These are phyloP conservation scores for Beris morrisii DNA, from an alignment of 2,888 invertebrate genomes.

Conservation along the genomic window DNA sequence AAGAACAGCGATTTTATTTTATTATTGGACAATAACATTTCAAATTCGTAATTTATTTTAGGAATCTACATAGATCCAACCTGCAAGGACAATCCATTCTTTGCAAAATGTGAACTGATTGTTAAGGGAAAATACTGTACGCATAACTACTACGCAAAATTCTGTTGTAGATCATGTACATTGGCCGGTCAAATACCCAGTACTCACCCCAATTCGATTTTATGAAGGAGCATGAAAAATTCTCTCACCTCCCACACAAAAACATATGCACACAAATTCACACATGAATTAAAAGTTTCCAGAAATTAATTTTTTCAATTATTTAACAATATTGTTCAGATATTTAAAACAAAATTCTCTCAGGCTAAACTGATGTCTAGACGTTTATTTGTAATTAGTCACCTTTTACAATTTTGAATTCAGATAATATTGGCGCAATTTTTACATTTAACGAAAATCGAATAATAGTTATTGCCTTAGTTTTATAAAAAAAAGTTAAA, in stretches of 20 bases:
- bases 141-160: slow-evolving; percentile 89
- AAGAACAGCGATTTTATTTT: slow-evolving; percentile 43
- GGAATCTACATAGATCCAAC: slow-evolving; percentile 74
- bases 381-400: too few relatives aligned
- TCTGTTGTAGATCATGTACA: slow-evolving; percentile 93
- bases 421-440: too few relatives aligned
- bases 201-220: slow-evolving; percentile 48
- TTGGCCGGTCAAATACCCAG: slow-evolving; percentile 72
- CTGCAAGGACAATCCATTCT: slow-evolving; percentile 84
- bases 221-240: background rate
- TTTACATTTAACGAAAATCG: too few relatives aligned
- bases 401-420: too few relatives aligned
- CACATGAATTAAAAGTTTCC: background rate
- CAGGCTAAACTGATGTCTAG: background rate
- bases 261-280: background rate
- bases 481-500: too few relatives aligned
- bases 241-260: background rate
- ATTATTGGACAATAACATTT: slow-evolving; percentile 33
- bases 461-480: too few relatives aligned
- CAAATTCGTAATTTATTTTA: slow-evolving; percentile 52
- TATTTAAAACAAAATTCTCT: background rate
- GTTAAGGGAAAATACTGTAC: slow-evolving; percentile 80
- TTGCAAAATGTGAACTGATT: slow-evolving; percentile 88
- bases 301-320: background rate
- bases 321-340: background rate